These are phyloP conservation scores for Ailuropoda melanoleuca DNA, from an alignment of 2,113 vertebrate genomes.

Conservation along the genomic window DNA sequence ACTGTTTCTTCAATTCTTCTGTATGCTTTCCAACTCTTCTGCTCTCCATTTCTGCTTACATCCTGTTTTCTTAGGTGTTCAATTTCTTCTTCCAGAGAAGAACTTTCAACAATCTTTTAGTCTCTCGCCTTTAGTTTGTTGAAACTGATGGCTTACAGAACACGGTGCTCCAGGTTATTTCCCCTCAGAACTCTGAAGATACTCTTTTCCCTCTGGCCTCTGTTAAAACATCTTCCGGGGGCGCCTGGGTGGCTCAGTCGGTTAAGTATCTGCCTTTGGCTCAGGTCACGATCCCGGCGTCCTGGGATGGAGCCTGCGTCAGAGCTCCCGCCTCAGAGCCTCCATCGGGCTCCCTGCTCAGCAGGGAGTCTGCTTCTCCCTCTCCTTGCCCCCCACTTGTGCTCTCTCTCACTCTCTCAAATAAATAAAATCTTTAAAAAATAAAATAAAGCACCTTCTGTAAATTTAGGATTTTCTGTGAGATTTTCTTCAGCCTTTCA, in stretches of 20 bases:
- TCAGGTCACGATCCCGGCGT: not conserved
- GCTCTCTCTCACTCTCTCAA: not conserved
- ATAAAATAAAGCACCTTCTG: not conserved
- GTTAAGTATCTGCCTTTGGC: not conserved
- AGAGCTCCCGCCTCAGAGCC: too few relatives aligned
- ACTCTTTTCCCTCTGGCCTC: not conserved
- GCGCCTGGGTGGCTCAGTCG: too few relatives aligned
- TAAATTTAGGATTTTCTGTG: not conserved
- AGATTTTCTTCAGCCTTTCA: not conserved
- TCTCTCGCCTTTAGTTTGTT: not conserved
- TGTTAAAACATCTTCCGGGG: not conserved
- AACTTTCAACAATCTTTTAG: not conserved
- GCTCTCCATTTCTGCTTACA: not conserved
- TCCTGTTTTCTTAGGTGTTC: not conserved
- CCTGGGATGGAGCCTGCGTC: not conserved
- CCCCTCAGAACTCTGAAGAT: not conserved
- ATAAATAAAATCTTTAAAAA: not conserved
- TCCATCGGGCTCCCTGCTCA: not conserved
- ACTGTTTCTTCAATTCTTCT: not conserved
- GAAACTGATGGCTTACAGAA: not conserved
- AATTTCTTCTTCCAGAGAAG: not conserved
- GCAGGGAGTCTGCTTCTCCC: not conserved
- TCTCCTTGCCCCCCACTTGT: not conserved
- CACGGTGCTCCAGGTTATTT: not conserved
- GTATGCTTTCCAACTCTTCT: not conserved